These are phyloP conservation scores for Epistrophe eligans DNA, from an alignment of 2,888 invertebrate genomes.

Conservation along the genomic window DNA sequence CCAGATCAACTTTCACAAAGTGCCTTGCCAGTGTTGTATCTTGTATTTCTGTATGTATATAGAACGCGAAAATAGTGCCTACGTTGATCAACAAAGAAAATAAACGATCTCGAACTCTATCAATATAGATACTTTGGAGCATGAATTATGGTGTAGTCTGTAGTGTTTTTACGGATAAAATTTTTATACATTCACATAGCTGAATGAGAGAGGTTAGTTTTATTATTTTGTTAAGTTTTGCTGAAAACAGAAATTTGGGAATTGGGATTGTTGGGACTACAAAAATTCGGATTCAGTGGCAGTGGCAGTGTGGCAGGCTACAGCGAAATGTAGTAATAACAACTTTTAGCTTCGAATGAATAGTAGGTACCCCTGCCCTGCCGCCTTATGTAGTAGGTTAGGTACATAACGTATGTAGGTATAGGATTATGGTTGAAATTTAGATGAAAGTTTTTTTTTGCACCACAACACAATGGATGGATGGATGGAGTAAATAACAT, in stretches of 20 bases:
- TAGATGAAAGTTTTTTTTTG: conserved; percentile 42
- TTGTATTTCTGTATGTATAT: conserved; percentile 44
- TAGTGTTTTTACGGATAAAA: conserved; percentile 68
- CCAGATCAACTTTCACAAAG: conserved; percentile 70
- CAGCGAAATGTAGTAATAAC: conserved; percentile 41
- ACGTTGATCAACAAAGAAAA: conserved; percentile 74
- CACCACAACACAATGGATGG: conserved; percentile 21
- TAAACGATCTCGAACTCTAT: conserved; percentile 58
- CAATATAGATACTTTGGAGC: conserved; percentile 66
- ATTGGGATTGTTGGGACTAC: neutral
- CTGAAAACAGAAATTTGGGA: conserved; percentile 12
- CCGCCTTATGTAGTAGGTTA: conserved; percentile 30
- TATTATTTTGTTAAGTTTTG: conserved; percentile 13
- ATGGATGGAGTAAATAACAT: conserved; percentile 4
- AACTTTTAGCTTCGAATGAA: conserved; percentile 34
- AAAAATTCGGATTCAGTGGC: neutral
- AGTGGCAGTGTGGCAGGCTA: conserved; percentile 5
- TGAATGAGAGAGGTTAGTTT: conserved; percentile 73
- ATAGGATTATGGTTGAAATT: conserved; percentile 37
- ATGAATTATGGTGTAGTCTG: conserved; percentile 74
- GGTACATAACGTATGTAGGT: conserved; percentile 20
- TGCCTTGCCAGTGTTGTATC: conserved; percentile 49
- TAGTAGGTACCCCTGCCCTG: conserved; percentile 16
- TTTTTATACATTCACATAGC: conserved; percentile 74
- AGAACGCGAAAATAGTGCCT: conserved; percentile 66